Conservation (phyloP, 2,888 invertebrate species). For the Hartigia nigra region DNA sequence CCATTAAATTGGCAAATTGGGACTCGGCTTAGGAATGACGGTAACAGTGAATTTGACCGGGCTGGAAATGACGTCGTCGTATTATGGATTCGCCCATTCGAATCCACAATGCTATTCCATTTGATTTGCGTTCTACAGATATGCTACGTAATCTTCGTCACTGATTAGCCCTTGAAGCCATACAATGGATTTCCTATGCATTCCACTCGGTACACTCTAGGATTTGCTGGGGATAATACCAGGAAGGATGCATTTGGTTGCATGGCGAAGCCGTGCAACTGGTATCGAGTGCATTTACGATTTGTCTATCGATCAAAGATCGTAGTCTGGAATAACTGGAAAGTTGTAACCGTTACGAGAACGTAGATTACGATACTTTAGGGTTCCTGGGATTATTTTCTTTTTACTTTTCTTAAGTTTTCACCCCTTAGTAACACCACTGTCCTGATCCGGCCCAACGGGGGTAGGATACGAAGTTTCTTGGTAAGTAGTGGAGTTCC, state of each 20-base stretch:
- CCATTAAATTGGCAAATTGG: constrained; percentile 37
- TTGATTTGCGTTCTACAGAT: neutral
- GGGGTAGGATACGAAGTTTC: neutral
- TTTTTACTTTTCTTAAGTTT: neutral
- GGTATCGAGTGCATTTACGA: constrained; percentile 23
- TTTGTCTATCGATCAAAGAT: constrained; percentile 13
- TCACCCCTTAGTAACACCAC: neutral
- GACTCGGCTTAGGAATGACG: constrained; percentile 39
- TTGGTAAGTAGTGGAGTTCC: neutral
- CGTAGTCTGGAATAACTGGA: neutral
- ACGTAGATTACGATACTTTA: neutral
- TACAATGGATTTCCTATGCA: constrained; percentile 40
- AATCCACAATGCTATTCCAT: neutral
- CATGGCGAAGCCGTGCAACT: constrained; percentile 42
- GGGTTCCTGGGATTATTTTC: neutral
- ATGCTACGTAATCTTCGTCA: constrained; percentile 20
- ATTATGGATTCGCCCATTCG: neutral
- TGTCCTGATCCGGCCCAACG: neutral
- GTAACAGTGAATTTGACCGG: constrained; percentile 15
- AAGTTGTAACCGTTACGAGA: neutral
- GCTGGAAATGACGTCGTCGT: constrained; percentile 34
- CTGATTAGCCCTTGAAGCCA: constrained; percentile 47
- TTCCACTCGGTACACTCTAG: constrained; percentile 21
- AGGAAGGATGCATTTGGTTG: constrained; percentile 26
- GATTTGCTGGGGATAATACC: constrained; percentile 31